Conservation (phyloP, 2,797 vertebrate species). For the Amblyraja radiata region DNA sequence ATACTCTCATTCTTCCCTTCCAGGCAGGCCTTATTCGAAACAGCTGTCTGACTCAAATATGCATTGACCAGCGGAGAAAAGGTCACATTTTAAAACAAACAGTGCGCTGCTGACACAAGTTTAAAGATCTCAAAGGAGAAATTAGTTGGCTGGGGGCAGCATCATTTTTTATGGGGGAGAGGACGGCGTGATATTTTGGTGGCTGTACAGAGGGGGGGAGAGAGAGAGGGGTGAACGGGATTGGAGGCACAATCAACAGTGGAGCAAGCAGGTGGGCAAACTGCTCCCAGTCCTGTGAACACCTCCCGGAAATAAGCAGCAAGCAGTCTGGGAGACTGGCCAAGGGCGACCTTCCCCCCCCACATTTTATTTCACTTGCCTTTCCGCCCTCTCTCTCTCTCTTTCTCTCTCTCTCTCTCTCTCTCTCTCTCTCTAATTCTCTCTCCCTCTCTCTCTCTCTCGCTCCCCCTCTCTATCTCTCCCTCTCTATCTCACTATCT, state of each 20-base stretch:
- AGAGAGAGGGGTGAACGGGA: too few species aligned
- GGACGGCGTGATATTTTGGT: not conserved
- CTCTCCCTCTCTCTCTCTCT: accelerated
- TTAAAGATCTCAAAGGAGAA: not conserved
- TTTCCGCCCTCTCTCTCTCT: too few species aligned
- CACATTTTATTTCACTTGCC: too few species aligned
- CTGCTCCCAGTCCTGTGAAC: not conserved
- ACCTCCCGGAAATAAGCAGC: not conserved
- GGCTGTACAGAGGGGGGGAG: too few species aligned
- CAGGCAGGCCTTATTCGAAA: not conserved
- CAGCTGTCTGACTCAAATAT: not conserved
- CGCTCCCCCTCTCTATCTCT: too few species aligned
- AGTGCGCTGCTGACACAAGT: not conserved
- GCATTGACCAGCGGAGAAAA: not conserved
- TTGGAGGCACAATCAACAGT: not conserved
- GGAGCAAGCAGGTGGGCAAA: not conserved
- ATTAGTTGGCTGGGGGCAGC: not conserved
- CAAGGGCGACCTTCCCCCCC: not conserved
- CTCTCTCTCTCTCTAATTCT: accelerated
- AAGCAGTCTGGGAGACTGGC: not conserved
- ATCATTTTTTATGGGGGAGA: not conserved
- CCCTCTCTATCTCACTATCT: too few species aligned
- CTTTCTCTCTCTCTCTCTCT: too few species aligned
- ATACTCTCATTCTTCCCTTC: not conserved
- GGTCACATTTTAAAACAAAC: not conserved